Evolutionary conservation across 2,888 invertebrate species (phyloP).

Genomic region (Rhamphomyia laevipes): DNA sequence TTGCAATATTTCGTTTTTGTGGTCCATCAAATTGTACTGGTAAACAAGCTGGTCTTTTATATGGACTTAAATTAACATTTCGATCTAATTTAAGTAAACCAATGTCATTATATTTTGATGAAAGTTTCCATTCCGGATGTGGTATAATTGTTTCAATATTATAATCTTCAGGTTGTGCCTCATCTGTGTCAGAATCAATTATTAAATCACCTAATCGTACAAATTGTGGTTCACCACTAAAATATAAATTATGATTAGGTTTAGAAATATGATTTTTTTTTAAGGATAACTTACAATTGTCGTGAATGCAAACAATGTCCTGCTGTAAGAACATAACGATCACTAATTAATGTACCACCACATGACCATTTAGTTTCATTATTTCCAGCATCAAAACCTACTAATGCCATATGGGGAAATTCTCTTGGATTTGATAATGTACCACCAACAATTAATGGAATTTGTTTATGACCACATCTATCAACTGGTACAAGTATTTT

Average conservation of each 20-base stretch:
- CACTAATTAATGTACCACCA: constrained; percentile 44
- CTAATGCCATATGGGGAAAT: constrained; percentile 29
- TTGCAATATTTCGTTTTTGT: constrained; percentile 32
- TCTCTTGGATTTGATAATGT: constrained; percentile 25
- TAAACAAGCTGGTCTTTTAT: constrained; percentile 40
- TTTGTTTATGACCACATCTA: constrained; percentile 22
- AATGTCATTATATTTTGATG: constrained; percentile 42
- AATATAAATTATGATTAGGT: neutral
- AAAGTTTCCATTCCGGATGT: constrained; percentile 34
- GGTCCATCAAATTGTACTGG: constrained; percentile 20
- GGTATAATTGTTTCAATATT: constrained; percentile 21
- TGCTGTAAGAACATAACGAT: constrained; percentile 42
- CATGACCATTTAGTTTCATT: constrained; percentile 31
- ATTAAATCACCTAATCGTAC: constrained; percentile 30
- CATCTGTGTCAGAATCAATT: constrained; percentile 24
- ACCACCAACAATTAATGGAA: constrained; percentile 36
- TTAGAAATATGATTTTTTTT: constrained; percentile 7
- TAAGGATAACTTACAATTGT: constrained; percentile 15
- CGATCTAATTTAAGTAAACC: constrained; percentile 38
- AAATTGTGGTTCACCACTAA: constrained; percentile 22
- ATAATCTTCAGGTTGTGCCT: constrained; percentile 27
- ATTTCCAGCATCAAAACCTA: constrained; percentile 15
- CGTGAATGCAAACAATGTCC: constrained; percentile 40
- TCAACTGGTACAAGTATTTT: constrained; percentile 4
- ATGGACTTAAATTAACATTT: constrained; percentile 30